Base-by-base conservation (phyloP, 53 echinoderm and acorn worm genomes). In the Glandiceps talaboti region DNA sequence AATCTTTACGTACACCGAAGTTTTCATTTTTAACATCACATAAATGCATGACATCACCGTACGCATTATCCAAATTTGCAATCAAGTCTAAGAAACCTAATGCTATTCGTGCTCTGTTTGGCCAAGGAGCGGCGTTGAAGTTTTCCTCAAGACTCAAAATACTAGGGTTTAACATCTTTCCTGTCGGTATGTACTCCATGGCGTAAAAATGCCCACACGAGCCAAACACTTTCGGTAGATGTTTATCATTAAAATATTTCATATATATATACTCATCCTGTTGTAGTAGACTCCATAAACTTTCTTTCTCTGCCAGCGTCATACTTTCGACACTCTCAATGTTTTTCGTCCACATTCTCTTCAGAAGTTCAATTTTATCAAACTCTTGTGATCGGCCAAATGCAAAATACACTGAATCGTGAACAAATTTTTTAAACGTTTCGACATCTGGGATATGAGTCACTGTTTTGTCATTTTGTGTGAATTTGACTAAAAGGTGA, bases 21-120 rank as follows among this genome's bases (percentile, higher is more conserved):
- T 96, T 96, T n/a, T 85, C 89, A 27, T 88, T 88, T 80, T 96
- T 96, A 72, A 96, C 91, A 31, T 96, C 93, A 30, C 97, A 96
- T 26, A 93, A 85, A 85, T 96, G 93, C 10, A 89, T 74, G 25
- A 74, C 85, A 25, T 87, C 80, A n/a, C 78, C 74, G 75, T 85
- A 93, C n/a, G 79, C 81, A 28, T 75, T 80, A 64, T 96, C 97
- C 0, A 89, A 73, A 0, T 82, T 81, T 27, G 32, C 64, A 29
- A 91, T 79, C 26, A 96, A 79, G 28, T 92, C 84, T 1, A 96
- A 32, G 29, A 96, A 79, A 20, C 74, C 83, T 31, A 84, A 76
- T 30, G 92, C 97, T 29, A 90, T 81, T 74, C 82, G 79, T 1
- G 86, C 91, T 0, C 97, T 81, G 30, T 85, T 76, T 14, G 32